Percentiles rank a stretch among this genome's conserved stretches.
These are phyloP conservation scores for Diarsia mendica DNA, from an alignment of 2,888 invertebrate genomes.

Conservation along the genomic window DNA sequence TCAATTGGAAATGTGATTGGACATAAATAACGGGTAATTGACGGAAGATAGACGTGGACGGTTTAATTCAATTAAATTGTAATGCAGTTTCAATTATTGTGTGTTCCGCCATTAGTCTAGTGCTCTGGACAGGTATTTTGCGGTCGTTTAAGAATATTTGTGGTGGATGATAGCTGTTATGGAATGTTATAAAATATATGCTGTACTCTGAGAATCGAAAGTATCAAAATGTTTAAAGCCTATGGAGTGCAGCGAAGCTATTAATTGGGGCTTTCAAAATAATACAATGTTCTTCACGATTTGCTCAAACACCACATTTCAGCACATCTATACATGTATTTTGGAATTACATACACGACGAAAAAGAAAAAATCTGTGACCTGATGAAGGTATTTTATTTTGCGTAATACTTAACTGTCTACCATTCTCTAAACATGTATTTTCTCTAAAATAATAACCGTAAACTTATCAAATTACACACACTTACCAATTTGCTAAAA, in stretches of 20 bases:
- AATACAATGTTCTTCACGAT: not conserved
- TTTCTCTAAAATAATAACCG: constrained; percentile 40
- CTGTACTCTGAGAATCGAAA: no score
- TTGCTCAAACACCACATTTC: not conserved
- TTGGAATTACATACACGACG: not conserved
- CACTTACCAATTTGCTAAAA: constrained; percentile 42
- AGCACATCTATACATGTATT: not conserved
- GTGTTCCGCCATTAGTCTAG: constrained; percentile 30
- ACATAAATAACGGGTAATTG: constrained; percentile 64
- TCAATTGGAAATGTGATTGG: constrained; percentile 62
- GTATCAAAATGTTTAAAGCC: not conserved
- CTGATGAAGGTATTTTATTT: not conserved
- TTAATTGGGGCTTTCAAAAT: constrained; percentile 3
- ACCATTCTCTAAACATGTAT: not conserved
- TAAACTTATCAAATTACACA: constrained; percentile 47
- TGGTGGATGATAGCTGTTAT: not conserved
- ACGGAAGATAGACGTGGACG: constrained; percentile 50
- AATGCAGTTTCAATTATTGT: constrained; percentile 52
- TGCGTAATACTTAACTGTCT: not conserved
- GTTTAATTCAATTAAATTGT: constrained; percentile 64
- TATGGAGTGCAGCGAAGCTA: not conserved
- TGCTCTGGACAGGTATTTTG: constrained; percentile 5
- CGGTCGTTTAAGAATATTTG: not conserved
- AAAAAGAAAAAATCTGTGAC: not conserved
- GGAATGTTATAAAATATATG: not conserved